Base-by-base conservation (phyloP, 2,113 vertebrate species). In the Pelvicachromis taeniatus region DNA sequence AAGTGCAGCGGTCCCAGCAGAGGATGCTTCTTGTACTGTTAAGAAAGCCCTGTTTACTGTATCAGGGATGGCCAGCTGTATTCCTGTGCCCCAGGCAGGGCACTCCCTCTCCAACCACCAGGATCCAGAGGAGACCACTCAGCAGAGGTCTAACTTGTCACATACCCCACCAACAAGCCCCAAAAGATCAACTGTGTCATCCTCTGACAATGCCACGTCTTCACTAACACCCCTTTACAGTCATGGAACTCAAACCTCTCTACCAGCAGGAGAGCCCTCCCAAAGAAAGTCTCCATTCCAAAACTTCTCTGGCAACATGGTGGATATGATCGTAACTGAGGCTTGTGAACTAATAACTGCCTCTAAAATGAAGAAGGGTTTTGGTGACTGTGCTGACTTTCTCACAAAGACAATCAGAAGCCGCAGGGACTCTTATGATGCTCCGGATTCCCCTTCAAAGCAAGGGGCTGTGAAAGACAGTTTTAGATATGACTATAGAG, bases 41-140 rank as follows among this genome's bases (percentile, higher is more conserved):
- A 97, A 98, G 61, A 97, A 97, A 94, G 99, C 98, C 65, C 94
- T 99, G 6, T 97, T 98, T 92, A 98, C 96, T 77, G 97, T 98
- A 56, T 99, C 98, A 12, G 97, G 98, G 81, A 93, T 99, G 95
- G 97, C 97, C 55, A 98, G 98, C 94, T 98, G 98, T 84, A 95
- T 99, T 87, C 96, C 98, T 21, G 96, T 99, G 35, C 99, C 98
- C 82, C 94, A 97, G 83, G 98, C 97, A 91, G 98, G 97, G 87
- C 97, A 96, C 87, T 96, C 95, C 75, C 96, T 99, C 81, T 97
- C 96, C 80, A 94, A 96, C 17, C 87, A 95, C 23, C 96, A 95
- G 9, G 86, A 90, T 81, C 93, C 95, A 23, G 95, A 95, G 89
- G 95, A 96, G 77, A 54, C 40, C 50, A 90, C 6, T 92, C 95